These are phyloP conservation scores for Papilio aristodemus DNA, from an alignment of 1,140 invertebrate genomes.

Conservation along the genomic window DNA sequence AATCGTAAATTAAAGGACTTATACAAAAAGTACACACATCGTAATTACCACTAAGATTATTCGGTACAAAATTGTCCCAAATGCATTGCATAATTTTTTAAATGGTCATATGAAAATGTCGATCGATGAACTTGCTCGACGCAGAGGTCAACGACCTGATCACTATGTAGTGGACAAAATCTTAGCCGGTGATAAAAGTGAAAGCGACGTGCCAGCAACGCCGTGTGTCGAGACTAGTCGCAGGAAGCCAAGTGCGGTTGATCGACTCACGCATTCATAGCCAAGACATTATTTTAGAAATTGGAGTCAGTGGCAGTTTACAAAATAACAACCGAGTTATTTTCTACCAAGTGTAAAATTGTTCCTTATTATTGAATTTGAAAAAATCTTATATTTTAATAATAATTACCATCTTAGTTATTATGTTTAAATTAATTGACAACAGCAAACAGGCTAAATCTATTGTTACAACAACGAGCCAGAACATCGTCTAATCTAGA, in stretches of 20 bases:
- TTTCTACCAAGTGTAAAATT: too few relatives aligned
- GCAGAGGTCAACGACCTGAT: background rate
- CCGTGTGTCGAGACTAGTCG: background rate
- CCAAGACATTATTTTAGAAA: background rate
- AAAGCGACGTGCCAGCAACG: slow-evolving; percentile 20
- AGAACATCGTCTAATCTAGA: slow-evolving; percentile 15
- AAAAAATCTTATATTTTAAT: too few relatives aligned
- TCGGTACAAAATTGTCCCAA: background rate
- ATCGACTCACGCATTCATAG: background rate
- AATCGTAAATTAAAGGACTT: background rate
- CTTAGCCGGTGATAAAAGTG: slow-evolving; percentile 20
- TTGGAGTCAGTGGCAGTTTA: background rate
- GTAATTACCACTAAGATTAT: background rate
- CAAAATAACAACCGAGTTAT: too few relatives aligned
- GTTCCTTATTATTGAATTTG: too few relatives aligned
- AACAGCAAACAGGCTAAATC: background rate
- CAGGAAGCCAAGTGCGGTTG: slow-evolving; percentile 11
- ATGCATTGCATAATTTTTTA: slow-evolving; percentile 4
- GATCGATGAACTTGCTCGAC: background rate
- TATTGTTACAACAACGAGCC: background rate
- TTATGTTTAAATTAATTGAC: background rate
- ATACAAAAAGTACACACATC: background rate
- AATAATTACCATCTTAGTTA: too few relatives aligned
- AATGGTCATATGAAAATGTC: slow-evolving; percentile 18
- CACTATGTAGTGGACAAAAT: slow-evolving; percentile 4